Evolutionary conservation across 2,113 vertebrate species (phyloP).

Genomic region (Tetraodon nigroviridis): DNA sequence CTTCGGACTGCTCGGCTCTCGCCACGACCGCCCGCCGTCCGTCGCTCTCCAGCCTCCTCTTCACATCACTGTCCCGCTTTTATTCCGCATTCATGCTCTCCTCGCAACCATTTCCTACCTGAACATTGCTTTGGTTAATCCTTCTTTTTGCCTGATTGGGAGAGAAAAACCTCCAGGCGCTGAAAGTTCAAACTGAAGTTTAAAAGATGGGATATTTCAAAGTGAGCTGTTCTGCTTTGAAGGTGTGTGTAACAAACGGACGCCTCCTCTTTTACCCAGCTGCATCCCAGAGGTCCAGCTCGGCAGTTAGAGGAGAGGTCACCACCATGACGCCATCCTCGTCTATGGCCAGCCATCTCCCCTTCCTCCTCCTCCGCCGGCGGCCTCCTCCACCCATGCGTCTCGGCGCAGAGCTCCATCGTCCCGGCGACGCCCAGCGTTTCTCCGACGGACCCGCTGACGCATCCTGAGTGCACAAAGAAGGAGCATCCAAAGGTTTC

Average conservation of each 20-base stretch:
- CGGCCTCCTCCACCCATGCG: constrained; percentile 66
- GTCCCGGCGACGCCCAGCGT: constrained; percentile 53
- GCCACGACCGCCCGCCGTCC: background rate
- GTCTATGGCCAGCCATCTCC: constrained; percentile 64
- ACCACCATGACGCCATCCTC: constrained; percentile 83
- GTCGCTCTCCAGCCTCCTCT: constrained; percentile 12
- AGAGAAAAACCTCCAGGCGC: constrained; percentile 18
- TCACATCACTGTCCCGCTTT: constrained; percentile 27
- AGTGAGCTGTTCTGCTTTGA: constrained; percentile 31
- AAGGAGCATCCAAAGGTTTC: constrained; percentile 89
- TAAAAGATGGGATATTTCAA: constrained; percentile 29
- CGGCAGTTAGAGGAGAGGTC: constrained; percentile 79
- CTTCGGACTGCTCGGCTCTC: constrained; percentile 19
- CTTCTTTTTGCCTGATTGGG: constrained; percentile 7
- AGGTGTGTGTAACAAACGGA: constrained; percentile 27
- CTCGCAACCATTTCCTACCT: constrained; percentile 17
- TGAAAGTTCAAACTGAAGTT: constrained; percentile 13
- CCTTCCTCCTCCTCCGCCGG: constrained; percentile 71
- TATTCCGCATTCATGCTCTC: constrained; percentile 26
- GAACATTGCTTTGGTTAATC: constrained; percentile 13
- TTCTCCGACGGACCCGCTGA: constrained; percentile 45
- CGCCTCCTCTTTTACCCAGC: constrained; percentile 68
- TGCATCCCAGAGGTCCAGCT: constrained; percentile 72
- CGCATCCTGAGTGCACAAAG: constrained; percentile 76
- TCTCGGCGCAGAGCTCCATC: constrained; percentile 71